Evolutionary conservation across 2,113 vertebrate genomes (phyloP).

Genomic region (Fregetta grallaria): DNA sequence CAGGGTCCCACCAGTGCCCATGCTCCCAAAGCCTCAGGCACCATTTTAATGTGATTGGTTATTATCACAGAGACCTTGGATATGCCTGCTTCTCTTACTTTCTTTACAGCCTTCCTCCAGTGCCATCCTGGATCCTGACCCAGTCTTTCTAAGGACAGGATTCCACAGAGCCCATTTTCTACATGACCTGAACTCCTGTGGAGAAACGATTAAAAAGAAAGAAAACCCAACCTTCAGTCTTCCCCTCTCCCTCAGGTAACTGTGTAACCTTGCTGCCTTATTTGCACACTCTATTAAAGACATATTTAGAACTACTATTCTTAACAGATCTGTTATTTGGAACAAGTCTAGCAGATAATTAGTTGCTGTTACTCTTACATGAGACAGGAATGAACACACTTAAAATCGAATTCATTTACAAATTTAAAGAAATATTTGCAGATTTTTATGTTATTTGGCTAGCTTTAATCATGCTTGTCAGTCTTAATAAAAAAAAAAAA

Average conservation of each 20-base stretch:
- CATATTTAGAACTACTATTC: constrained; percentile 24
- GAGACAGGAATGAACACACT: not conserved
- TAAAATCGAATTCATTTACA: not conserved
- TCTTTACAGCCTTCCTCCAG: not conserved
- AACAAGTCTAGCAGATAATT: constrained; percentile 5
- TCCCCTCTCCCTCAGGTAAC: not conserved
- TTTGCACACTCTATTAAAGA: not conserved
- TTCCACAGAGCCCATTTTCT: not conserved
- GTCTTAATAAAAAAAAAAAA: not conserved
- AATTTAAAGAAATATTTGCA: not conserved
- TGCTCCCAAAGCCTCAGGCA: not conserved
- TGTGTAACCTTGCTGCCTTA: not conserved
- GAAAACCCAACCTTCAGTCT: not conserved
- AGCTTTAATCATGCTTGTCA: not conserved
- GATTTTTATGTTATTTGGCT: not conserved
- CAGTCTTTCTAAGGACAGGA: not conserved
- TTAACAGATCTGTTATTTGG: constrained; percentile 13
- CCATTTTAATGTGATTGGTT: not conserved
- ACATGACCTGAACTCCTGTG: not conserved
- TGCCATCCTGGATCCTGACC: not conserved
- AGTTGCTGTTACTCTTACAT: not conserved
- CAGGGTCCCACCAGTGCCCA: not conserved
- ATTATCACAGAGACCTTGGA: not conserved
- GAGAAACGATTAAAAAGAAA: not conserved
- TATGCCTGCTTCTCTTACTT: not conserved